Evolutionary conservation across 2,797 vertebrate genomes (phyloP).

Genomic region (Leucoraja ocellata): DNA sequence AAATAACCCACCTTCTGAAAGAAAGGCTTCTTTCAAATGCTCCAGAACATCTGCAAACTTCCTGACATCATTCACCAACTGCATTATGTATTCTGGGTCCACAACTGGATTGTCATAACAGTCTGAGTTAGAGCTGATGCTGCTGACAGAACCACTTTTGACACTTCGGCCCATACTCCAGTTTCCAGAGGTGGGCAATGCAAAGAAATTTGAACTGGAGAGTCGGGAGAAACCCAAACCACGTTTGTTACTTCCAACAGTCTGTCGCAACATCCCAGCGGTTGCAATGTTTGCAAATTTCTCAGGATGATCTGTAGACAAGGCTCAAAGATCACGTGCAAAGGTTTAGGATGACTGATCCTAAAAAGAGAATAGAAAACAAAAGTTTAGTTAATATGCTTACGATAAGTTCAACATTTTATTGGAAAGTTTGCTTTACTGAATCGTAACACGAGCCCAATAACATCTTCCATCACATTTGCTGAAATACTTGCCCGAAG

Average conservation of each 20-base stretch:
- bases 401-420: not conserved
- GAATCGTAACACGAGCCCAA: not conserved
- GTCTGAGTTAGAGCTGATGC: constrained; percentile 67
- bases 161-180: constrained; percentile 70
- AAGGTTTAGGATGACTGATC: not conserved
- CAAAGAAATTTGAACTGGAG: constrained; percentile 66
- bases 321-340: constrained; percentile 45
- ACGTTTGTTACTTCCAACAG: constrained; percentile 65
- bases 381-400: not conserved
- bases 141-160: constrained; percentile 64
- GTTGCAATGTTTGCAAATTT: constrained; percentile 54
- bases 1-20: constrained; percentile 72
- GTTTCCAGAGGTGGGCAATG: constrained; percentile 59
- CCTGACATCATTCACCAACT: constrained; percentile 84
- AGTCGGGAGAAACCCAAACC: constrained; percentile 69
- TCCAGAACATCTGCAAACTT: constrained; percentile 87
- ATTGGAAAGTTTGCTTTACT: not conserved
- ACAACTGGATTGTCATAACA: constrained; percentile 60
- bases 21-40: constrained; percentile 80
- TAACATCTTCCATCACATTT: not conserved
- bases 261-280: constrained; percentile 74
- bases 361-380: constrained; percentile 34
- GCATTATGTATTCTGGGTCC: constrained; percentile 88
- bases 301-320: constrained; percentile 48
- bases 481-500: not conserved